Evolutionary conservation across 1,140 invertebrate species (phyloP), one percentile per base, ranked within the genome.

Genomic region (Leptopilina clavipes): DNA sequence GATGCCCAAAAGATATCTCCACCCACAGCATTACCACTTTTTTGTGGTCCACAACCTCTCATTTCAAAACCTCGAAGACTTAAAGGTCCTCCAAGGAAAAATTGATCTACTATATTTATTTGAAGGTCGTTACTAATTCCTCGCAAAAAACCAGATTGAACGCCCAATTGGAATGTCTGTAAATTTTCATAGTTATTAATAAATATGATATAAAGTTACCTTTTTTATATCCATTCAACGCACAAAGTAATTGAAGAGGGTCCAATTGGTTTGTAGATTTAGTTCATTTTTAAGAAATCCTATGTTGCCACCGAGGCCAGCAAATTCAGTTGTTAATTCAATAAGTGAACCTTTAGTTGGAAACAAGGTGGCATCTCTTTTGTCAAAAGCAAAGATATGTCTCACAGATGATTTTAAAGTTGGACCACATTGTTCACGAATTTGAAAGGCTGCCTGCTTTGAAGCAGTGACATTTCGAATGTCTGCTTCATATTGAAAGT

Each of bases 41-140:
- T 88, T 79, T 95, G 94, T 1, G 96, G 96, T 0, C 97, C 97
- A 18, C 96, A 93, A 25, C 96, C 96, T 81, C 95, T 91, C 86
- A 94, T 92, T 56, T 94, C 92, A 88, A 98, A 98, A 14, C 97
- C 97, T 84, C 97, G 89, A 10, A 98, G 82, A 76, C 94, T 94
- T 52, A 96, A 88, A 0, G 97, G 96, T 0, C 97, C 97, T 40
- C 97, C 97, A 31, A 98, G 90, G 88, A 95, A 97, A 91, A 97
- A 97, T 78, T 93, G 92, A 88, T 98, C 97, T 45, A 93, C 92
- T 79, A 97, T 92, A 72, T 87, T 91, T 75, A 93, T 90, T 80
- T 90, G 89, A 87, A 93, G 92, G 56, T 94, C 92, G 85, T 93
- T 92, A 86, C 91, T 92, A 81, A 94, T 89, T 84, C 92, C 89